Conservation (phyloP, 1,140 invertebrate genomes). For the Bilobella aurantiaca region DNA sequence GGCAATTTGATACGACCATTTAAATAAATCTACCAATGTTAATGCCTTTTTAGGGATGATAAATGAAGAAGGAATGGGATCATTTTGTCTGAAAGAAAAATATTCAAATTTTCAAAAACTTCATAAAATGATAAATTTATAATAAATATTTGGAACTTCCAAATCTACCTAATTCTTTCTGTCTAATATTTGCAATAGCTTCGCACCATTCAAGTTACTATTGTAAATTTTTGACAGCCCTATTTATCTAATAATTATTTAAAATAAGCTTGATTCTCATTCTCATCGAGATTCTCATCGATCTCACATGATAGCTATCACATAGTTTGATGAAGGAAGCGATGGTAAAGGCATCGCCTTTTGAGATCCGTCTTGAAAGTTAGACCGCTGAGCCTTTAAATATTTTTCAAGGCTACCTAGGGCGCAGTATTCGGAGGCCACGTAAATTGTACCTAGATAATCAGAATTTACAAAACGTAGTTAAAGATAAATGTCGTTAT, state of each 20-base stretch:
- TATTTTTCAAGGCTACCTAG: background rate
- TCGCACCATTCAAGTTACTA: too few species aligned
- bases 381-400: background rate
- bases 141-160: too few species aligned
- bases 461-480: too few species aligned
- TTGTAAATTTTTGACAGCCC: too few species aligned
- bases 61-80: background rate
- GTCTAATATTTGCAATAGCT: too few species aligned
- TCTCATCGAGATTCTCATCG: too few species aligned
- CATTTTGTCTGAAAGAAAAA: background rate
- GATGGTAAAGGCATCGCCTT: background rate
- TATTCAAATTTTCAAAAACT: too few species aligned
- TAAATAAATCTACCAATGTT: background rate
- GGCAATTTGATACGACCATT: background rate
- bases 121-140: too few species aligned
- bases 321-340: background rate
- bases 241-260: too few species aligned
- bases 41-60: background rate
- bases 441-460: constrained; percentile 11
- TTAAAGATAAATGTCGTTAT: too few species aligned
- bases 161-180: too few species aligned
- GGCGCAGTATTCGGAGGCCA: background rate
- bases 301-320: background rate
- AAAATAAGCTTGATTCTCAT: too few species aligned
- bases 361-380: background rate